Percentiles rank a stretch among this genome's conserved stretches.
Conservation (phyloP, 2,113 vertebrate genomes). For the Donacobius atricapilla region DNA sequence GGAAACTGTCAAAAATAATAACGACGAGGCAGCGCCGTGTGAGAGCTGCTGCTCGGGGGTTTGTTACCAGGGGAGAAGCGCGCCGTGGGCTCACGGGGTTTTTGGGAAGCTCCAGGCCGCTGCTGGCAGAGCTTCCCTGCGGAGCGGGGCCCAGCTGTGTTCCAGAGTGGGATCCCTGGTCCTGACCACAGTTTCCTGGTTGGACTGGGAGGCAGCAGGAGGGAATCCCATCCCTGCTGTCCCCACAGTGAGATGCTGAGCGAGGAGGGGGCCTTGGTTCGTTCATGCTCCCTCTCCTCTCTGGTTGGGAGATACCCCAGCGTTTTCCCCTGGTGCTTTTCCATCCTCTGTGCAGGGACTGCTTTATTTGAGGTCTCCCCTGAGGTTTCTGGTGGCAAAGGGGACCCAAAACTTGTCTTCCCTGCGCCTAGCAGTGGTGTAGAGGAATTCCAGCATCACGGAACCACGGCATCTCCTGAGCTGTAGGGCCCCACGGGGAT, state of each 20-base stretch:
- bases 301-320: background rate
- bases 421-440: background rate
- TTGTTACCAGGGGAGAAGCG: background rate
- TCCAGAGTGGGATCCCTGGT: background rate
- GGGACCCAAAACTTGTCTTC: background rate
- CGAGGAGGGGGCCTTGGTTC: background rate
- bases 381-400: background rate
- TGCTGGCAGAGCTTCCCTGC: background rate
- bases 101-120: background rate
- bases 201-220: background rate
- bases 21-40: background rate
- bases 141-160: background rate
- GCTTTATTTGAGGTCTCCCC: accelerated
- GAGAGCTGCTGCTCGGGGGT: background rate
- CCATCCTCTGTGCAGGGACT: background rate
- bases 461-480: background rate
- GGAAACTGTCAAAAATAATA: background rate
- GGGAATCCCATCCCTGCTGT: background rate
- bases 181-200: background rate
- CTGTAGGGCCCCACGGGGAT: background rate
- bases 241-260: background rate
- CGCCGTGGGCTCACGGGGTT: background rate
- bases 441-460: background rate
- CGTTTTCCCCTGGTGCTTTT: background rate
- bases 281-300: accelerated